Percentiles rank a stretch among this genome's conserved stretches.
phyloP scores from a whole-genome alignment of 2,888 invertebrate species.

The Bhutanitis thaidina region DNA sequence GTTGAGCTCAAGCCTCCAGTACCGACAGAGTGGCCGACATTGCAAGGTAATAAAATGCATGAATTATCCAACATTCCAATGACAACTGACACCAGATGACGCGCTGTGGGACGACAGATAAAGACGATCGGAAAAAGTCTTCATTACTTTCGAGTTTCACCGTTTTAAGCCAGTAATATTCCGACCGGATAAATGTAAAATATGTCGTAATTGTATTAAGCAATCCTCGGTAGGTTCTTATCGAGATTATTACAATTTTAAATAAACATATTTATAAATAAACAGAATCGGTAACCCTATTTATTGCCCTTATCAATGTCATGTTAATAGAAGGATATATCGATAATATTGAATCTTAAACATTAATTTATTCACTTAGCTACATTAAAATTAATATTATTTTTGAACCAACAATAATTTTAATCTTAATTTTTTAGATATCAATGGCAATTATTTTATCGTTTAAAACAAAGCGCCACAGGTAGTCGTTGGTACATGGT shows the following conservation, averaged over 20 bases:
- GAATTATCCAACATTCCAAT: conserved; percentile 27
- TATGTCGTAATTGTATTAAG: too few relatives aligned
- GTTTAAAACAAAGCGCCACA: background rate
- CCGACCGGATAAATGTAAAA: conserved; percentile 4
- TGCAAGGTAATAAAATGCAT: conserved; percentile 21
- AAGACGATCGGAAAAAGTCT: conserved; percentile 2
- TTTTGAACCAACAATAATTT: too few relatives aligned
- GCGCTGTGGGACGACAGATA: conserved; percentile 22
- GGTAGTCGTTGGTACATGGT: background rate
- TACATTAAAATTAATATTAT: too few relatives aligned
- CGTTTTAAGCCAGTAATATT: conserved; percentile 9
- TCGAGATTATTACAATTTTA: too few relatives aligned
- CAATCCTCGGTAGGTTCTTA: too few relatives aligned
- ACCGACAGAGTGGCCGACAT: conserved; percentile 21
- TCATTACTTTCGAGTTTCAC: conserved; percentile 7
- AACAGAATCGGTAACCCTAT: too few relatives aligned
- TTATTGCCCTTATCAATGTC: too few relatives aligned
- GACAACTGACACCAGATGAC: conserved; percentile 25
- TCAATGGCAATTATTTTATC: background rate
- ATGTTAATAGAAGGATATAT: too few relatives aligned
- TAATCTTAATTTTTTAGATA: too few relatives aligned
- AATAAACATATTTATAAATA: too few relatives aligned
- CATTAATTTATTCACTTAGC: too few relatives aligned
- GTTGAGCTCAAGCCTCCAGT: conserved; percentile 10
- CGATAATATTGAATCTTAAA: too few relatives aligned